phyloP scores from a whole-genome alignment of 2,113 vertebrate species.

The Semicossyphus pulcher region DNA sequence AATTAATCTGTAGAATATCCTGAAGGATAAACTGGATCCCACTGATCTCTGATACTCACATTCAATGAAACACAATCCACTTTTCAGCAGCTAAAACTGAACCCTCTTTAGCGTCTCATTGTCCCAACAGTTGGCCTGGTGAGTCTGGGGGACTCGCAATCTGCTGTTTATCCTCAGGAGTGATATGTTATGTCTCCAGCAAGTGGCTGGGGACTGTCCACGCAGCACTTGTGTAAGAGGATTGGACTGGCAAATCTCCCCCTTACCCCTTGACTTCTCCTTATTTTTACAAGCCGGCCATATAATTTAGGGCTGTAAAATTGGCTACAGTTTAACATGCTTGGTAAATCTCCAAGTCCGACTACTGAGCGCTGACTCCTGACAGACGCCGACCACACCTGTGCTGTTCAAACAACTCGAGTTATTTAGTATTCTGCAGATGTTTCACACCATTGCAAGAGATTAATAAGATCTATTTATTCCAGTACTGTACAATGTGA shows the following conservation, averaged over 20 bases:
- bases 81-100: slow-evolving; percentile 21
- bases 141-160: slow-evolving; percentile 7
- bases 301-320: slow-evolving; percentile 74
- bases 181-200: slow-evolving; percentile 69
- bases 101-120: slow-evolving; percentile 3
- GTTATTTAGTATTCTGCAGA: slow-evolving; percentile 65
- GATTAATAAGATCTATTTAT: slow-evolving; percentile 52
- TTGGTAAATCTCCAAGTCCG: slow-evolving; percentile 72
- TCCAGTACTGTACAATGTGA: slow-evolving; percentile 29
- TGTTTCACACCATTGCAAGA: slow-evolving; percentile 52
- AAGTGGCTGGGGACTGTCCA: slow-evolving; percentile 58
- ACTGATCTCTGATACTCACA: slow-evolving; percentile 13
- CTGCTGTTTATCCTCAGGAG: slow-evolving; percentile 57
- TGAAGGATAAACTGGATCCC: slow-evolving; percentile 35
- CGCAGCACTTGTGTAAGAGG: slow-evolving; percentile 26
- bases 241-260: slow-evolving; percentile 57
- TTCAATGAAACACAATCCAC: slow-evolving; percentile 38
- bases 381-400: slow-evolving; percentile 77
- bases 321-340: slow-evolving; percentile 67
- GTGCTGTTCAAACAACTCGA: slow-evolving; percentile 45
- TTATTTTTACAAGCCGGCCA: slow-evolving; percentile 61
- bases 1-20: slow-evolving; percentile 36
- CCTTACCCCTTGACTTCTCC: slow-evolving; percentile 50
- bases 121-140: slow-evolving; percentile 28
- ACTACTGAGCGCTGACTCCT: slow-evolving; percentile 42